phyloP scores from a whole-genome alignment of 2,113 vertebrate genomes.

The Chrysemys picta region DNA sequence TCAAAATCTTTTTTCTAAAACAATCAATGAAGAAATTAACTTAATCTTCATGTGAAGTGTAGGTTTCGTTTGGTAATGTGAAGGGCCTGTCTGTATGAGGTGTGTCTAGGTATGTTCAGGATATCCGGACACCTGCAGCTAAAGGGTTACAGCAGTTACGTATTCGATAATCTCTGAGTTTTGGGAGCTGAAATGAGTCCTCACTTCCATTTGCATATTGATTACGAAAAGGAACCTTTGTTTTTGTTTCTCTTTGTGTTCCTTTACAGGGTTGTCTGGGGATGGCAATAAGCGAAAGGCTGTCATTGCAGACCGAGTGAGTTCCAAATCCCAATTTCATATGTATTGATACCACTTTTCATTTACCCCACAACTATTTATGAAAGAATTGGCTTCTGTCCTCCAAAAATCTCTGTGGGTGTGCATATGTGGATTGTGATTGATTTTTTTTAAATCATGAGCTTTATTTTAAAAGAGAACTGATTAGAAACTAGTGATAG shows the following conservation, averaged over 20 bases:
- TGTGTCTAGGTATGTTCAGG: background rate
- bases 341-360: background rate
- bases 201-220: background rate
- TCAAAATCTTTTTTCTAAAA: background rate
- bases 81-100: background rate
- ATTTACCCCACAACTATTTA: background rate
- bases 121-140: background rate
- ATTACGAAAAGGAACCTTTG: background rate
- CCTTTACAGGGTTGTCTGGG: slow-evolving; percentile 87
- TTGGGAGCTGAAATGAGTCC: background rate
- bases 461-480: background rate
- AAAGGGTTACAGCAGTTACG: background rate
- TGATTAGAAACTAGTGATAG: too few species aligned
- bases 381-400: background rate
- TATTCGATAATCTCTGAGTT: background rate
- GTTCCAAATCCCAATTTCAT: slow-evolving; percentile 16
- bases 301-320: slow-evolving; percentile 91
- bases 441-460: background rate
- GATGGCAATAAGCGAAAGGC: slow-evolving; percentile 89
- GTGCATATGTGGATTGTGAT: background rate
- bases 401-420: background rate
- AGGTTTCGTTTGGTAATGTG: background rate
- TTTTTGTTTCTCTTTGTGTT: background rate
- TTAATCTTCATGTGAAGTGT: background rate
- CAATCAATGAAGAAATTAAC: background rate